phyloP scores from a whole-genome alignment of 2,888 invertebrate species.

The Lordiphosa andalusiaca region DNA sequence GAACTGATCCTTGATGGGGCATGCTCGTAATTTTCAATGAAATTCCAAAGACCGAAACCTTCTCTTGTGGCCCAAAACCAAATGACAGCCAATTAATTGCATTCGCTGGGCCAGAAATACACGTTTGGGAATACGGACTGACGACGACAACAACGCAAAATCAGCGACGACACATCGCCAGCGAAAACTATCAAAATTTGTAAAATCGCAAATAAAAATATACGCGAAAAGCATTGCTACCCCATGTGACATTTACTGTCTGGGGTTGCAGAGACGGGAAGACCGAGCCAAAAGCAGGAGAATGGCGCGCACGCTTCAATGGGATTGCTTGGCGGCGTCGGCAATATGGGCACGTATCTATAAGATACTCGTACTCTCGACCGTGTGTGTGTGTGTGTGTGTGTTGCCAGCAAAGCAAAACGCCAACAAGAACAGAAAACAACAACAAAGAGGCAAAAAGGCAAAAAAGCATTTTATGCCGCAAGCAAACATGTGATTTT shows the following conservation, averaged over 20 bases:
- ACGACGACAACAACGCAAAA: slow-evolving; percentile 36
- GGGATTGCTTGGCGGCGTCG: slow-evolving; percentile 23
- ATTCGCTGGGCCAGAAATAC: slow-evolving; percentile 31
- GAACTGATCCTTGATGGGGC: slow-evolving; percentile 24
- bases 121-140: slow-evolving; percentile 9
- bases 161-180: slow-evolving; percentile 35
- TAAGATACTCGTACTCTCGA: slow-evolving; percentile 18
- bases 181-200: slow-evolving; percentile 14
- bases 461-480: slow-evolving; percentile 63
- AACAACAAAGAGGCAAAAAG: too few species aligned
- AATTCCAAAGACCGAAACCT: neutral
- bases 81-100: slow-evolving; percentile 53
- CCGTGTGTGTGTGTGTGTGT: slow-evolving; percentile 49
- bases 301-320: slow-evolving; percentile 34
- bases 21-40: neutral
- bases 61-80: slow-evolving; percentile 2
- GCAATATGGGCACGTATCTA: slow-evolving; percentile 30
- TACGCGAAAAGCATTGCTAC: slow-evolving; percentile 9
- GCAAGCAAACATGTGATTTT: slow-evolving; percentile 75
- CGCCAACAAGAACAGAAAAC: slow-evolving; percentile 31
- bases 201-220: neutral
- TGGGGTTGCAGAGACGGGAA: slow-evolving; percentile 4
- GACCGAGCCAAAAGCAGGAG: neutral
- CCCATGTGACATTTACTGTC: slow-evolving; percentile 43
- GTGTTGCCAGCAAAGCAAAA: slow-evolving; percentile 66